These are phyloP conservation scores for Ceyx cyanopectus DNA, from an alignment of 2,113 vertebrate species.

Conservation along the genomic window DNA sequence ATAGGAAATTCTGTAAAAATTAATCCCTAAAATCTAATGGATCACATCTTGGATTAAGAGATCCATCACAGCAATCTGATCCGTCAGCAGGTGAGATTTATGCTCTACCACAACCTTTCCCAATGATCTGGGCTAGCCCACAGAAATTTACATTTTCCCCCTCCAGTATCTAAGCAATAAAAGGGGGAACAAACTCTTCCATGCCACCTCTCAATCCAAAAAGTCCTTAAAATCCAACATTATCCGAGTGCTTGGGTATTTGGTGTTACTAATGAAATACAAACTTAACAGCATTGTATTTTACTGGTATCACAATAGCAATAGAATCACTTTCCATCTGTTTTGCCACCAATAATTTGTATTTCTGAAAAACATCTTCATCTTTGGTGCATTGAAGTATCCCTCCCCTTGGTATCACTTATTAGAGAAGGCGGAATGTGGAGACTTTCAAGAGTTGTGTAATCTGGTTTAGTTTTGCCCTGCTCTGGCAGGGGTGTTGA, in stretches of 20 bases:
- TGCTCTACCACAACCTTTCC: neutral
- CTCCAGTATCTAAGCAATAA: neutral
- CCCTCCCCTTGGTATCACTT: neutral
- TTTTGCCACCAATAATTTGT: neutral
- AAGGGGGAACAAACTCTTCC: neutral
- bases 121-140: rapidly evolving
- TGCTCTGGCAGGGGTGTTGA: too few species aligned
- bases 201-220: rapidly evolving
- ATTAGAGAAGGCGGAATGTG: neutral
- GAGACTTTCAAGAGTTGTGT: too few species aligned
- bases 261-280: neutral
- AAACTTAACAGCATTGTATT: neutral
- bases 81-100: neutral
- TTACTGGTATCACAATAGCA: neutral
- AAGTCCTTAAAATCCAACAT: neutral
- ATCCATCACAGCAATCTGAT: neutral
- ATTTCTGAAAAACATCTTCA: neutral
- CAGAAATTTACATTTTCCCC: neutral
- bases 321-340: neutral
- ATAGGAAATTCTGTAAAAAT: neutral
- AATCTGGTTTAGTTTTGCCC: too few species aligned
- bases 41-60: neutral
- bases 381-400: neutral
- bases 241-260: neutral
- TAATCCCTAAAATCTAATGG: neutral